Conservation (phyloP, 2,113 vertebrate species). For the Sturnus vulgaris region DNA sequence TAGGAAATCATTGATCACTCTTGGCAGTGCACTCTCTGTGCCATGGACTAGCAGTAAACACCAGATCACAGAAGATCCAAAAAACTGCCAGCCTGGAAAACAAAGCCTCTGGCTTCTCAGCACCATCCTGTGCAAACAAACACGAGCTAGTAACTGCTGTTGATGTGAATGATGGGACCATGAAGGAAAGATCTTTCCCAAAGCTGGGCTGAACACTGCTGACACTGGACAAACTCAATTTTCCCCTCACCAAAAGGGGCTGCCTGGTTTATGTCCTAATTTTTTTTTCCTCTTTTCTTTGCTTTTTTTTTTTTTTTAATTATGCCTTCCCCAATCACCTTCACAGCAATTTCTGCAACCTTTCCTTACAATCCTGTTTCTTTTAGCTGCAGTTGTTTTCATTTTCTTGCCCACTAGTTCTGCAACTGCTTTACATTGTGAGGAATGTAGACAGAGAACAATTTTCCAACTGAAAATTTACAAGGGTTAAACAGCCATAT, state of each 20-base stretch:
- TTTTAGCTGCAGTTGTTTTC: background rate
- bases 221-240: background rate
- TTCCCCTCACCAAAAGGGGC: background rate
- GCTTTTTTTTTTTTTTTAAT: background rate
- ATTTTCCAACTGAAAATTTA: background rate
- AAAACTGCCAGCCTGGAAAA: background rate
- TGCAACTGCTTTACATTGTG: background rate
- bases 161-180: background rate
- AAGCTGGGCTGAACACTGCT: background rate
- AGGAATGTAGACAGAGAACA: background rate
- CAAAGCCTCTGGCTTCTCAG: background rate
- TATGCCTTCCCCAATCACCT: background rate
- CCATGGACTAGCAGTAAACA: background rate
- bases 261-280: background rate
- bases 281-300: too few relatives aligned
- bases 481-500: background rate
- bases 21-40: background rate
- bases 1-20: background rate
- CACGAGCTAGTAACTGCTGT: background rate
- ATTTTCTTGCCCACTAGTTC: background rate
- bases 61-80: background rate
- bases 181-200: background rate
- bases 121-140: background rate
- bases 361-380: background rate
- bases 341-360: background rate